These are phyloP conservation scores for Rhyacophila brunnea DNA, from an alignment of 1,140 invertebrate species.

Conservation along the genomic window DNA sequence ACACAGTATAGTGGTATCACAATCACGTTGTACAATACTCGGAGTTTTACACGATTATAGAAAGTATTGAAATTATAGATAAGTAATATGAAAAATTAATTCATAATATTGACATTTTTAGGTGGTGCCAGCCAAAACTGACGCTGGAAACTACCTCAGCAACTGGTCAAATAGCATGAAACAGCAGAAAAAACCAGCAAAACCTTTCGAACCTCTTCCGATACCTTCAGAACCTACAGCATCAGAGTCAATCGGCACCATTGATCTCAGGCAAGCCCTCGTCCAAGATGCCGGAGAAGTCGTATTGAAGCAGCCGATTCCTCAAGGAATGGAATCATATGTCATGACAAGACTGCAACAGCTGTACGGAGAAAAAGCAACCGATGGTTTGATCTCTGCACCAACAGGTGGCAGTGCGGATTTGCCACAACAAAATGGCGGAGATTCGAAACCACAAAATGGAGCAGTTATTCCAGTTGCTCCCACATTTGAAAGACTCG, in stretches of 20 bases:
- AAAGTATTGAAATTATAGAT: too few species aligned
- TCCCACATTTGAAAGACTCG: constrained; percentile 18
- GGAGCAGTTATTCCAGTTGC: background rate
- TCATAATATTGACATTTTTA: too few species aligned
- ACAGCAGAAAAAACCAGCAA: constrained; percentile 5
- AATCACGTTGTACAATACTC: too few species aligned
- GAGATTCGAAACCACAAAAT: background rate
- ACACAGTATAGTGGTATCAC: too few species aligned
- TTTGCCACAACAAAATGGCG: too few species aligned
- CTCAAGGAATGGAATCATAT: constrained; percentile 3
- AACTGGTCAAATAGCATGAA: constrained; percentile 26
- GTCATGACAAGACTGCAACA: constrained; percentile 21
- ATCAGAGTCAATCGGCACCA: constrained; percentile 1
- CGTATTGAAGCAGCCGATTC: constrained; percentile 16
- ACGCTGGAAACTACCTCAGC: constrained; percentile 18
- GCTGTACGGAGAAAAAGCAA: constrained; percentile 22
- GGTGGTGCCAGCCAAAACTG: background rate
- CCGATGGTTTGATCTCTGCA: background rate
- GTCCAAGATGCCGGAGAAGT: constrained; percentile 5
- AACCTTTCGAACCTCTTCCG: constrained; percentile 17
- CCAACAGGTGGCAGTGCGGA: background rate
- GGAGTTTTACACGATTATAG: too few species aligned
- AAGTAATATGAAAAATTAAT: too few species aligned
- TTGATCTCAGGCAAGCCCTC: constrained; percentile 6
- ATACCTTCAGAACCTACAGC: constrained; percentile 14